Conservation (phyloP, 2,797 vertebrate genomes). For the Lagorchestes hirsutus region DNA sequence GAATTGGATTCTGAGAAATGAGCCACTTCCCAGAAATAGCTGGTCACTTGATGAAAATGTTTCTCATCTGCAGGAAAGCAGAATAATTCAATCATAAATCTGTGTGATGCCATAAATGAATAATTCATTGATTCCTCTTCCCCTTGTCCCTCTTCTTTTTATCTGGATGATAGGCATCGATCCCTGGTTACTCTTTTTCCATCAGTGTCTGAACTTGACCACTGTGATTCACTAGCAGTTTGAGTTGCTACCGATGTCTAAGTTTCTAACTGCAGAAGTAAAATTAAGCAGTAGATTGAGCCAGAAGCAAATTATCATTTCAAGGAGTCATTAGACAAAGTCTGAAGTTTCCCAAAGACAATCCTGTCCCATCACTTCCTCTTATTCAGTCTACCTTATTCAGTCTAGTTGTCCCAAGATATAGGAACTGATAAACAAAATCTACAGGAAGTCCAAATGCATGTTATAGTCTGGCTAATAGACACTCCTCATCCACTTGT, state of each 20-base stretch:
- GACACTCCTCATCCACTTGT: not conserved
- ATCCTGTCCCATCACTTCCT: not conserved
- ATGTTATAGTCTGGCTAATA: not conserved
- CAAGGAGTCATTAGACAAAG: not conserved
- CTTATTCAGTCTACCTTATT: not conserved
- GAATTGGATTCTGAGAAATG: conserved; percentile 4
- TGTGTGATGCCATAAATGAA: not conserved
- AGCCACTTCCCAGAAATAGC: not conserved
- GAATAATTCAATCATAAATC: not conserved
- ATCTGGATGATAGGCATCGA: not conserved
- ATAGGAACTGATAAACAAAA: not conserved
- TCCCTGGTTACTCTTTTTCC: not conserved
- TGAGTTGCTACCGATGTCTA: not conserved
- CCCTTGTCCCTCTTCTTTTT: not conserved
- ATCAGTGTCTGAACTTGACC: not conserved
- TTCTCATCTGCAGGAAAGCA: not conserved
- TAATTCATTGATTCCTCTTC: not conserved
- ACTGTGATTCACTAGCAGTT: not conserved
- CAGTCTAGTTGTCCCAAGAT: not conserved
- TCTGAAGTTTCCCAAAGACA: not conserved
- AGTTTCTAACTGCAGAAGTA: not conserved
- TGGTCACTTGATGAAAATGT: not conserved
- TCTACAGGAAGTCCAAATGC: not conserved
- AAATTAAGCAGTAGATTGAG: not conserved
- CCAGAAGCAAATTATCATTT: not conserved